phyloP scores from a whole-genome alignment of 2,113 vertebrate genomes.

The Shinisaurus crocodilurus region DNA sequence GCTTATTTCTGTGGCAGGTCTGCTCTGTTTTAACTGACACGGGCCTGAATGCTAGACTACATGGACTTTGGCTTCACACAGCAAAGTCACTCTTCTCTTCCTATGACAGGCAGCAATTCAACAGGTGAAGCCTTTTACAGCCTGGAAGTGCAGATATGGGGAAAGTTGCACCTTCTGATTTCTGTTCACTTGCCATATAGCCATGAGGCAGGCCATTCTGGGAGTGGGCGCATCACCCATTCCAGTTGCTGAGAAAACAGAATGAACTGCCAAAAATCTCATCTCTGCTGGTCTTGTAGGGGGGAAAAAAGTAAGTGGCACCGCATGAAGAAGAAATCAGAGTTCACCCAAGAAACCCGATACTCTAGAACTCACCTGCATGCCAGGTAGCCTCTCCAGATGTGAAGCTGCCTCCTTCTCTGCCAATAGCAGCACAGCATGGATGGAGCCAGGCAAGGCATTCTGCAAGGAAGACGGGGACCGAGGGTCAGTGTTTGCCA shows the following conservation, averaged over 20 bases:
- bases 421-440: constrained; percentile 81
- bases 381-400: constrained; percentile 79
- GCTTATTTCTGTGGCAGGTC: too few relatives aligned
- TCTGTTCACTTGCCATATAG: neutral
- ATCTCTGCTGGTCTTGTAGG: too few relatives aligned
- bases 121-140: neutral
- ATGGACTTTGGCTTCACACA: neutral
- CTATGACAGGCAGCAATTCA: neutral
- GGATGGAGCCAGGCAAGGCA: constrained; percentile 75
- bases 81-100: neutral
- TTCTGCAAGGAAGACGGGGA: constrained; percentile 61
- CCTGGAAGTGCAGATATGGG: neutral
- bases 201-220: neutral
- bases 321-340: neutral
- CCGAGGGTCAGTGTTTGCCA: neutral
- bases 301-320: neutral
- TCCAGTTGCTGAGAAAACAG: neutral
- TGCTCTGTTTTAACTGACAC: neutral
- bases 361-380: constrained; percentile 79
- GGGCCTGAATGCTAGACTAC: neutral
- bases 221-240: neutral
- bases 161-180: neutral
- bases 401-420: constrained; percentile 83
- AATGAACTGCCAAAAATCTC: too few relatives aligned
- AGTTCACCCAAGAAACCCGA: too few relatives aligned